phyloP scores from a whole-genome alignment of 2,113 vertebrate genomes.

The Petroica traversi region DNA sequence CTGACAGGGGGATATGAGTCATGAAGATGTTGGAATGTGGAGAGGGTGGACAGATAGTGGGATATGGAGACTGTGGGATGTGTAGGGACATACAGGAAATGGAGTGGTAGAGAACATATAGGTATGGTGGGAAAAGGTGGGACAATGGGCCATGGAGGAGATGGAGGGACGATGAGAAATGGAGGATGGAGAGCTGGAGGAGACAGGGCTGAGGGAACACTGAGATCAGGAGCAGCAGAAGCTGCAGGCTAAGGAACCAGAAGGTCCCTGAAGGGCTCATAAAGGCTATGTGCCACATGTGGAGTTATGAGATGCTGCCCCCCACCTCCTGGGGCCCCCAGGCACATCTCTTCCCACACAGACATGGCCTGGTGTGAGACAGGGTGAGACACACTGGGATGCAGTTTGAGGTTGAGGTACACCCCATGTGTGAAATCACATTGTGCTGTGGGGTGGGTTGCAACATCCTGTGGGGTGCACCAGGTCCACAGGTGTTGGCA shows the following conservation, averaged over 20 bases:
- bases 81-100: not conserved
- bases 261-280: not conserved
- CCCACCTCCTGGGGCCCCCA: not conserved
- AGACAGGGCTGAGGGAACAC: not conserved
- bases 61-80: too few species aligned
- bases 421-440: not conserved
- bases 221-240: not conserved
- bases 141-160: not conserved
- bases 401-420: not conserved
- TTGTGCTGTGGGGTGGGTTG: not conserved
- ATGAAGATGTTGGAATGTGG: not conserved
- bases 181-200: not conserved
- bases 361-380: not conserved
- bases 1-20: not conserved
- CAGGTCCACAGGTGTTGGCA: not conserved
- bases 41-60: not conserved
- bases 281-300: not conserved
- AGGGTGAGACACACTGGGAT: too few species aligned
- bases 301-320: not conserved
- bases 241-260: not conserved
- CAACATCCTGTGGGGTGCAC: not conserved
- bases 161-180: not conserved
- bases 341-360: not conserved
- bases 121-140: accelerated
- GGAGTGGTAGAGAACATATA: not conserved